Base-by-base conservation (phyloP, 92 coral and sea anemone genomes). In the Palythoa grandiflora region DNA sequence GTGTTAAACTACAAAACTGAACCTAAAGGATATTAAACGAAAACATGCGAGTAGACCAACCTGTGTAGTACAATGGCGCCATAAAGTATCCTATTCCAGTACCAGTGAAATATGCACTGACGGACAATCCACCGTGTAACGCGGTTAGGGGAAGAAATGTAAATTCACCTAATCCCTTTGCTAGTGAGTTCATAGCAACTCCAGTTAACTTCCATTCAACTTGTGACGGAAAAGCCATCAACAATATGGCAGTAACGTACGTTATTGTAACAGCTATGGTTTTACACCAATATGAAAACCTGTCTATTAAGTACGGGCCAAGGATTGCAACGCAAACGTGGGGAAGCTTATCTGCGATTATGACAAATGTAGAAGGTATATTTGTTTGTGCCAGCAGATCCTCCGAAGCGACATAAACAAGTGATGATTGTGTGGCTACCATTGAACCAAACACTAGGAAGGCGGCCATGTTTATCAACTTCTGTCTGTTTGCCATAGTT, bases 51-150 rank as follows among this genome's bases (percentile, higher is more conserved):
- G 47, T 5, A 40, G 6, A 39, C 95, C 59, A 13, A 94, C 97
- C 97, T 90, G 97, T 73, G 79, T 94, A 94, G 71, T 92, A 94
- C 5, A 92, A 55, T 15, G 97, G 93, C 13, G 91, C 92, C n/a
- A 83, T 20, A 19, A 89, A 80, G 85, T 85, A 94, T 0, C 92
- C 95, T 1, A 79, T 40, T 12, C 97, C 97, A 53, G 95, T 90
- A 1, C 97, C 95, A 0, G 94, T 77, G 16, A 93, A 88, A 77
- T 92, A 94, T 3, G 93, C 91, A 44, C 89, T 90, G 35, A 94
- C 84, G 0, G 94, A 87, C 3, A 60, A 12, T 57, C 90, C 93
- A 44, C 88, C 87, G 84, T 90, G 92, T 37, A 89, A 71, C 3
- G 92, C 93, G 3, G 95, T 92, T 28, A 94, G 79, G 14, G 91